Evolutionary conservation across 2,113 vertebrate species (phyloP), one percentile per base, ranked within the genome.

Genomic region (Eclectus roratus): DNA sequence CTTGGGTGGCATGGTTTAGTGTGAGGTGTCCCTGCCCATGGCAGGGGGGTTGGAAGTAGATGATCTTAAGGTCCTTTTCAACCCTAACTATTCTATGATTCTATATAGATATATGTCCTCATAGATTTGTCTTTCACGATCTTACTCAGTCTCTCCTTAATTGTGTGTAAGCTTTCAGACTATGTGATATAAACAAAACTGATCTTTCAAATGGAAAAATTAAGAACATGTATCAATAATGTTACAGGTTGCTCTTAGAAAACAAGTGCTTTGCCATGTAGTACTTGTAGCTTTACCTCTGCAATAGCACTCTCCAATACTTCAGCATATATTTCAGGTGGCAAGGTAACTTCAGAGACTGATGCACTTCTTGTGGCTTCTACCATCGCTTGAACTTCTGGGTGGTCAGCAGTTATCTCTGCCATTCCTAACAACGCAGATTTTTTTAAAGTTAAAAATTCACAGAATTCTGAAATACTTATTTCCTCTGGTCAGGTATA

Each of bases 331-430:
- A 97, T 74, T 76, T 98, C 95, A 69, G 96, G 84, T 12, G 97
- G 80, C 31, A 97, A 71, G 16, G 88, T 89, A 49, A 95, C 84
- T 72, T 94, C 91, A 4, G 96, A 74, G 31, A 95, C 50, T 58
- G 97, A 97, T 74, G 94, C 92, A 50, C 85, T 86, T 90, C 94
- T 97, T 55, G 98, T 7, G 4, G 98, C 97, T 64, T 97, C 94
- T 41, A 98, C 77, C 33, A 98, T 93, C 5, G 94, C 96, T 89
- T 97, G 94, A 82, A 99, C 98, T 35, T 98, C 98, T 58, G 99
- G 99, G 73, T 99, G 98, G 60, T 98, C 96, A 70, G 98, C 97
- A 87, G 97, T 98, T 93, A 99, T 94, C 52, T 98, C 78, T 56
- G 55, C 33, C n/a, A 61, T 68, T 65, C 8, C 55, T 91, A 70